Evolutionary conservation across 2,113 vertebrate genomes (phyloP).

Genomic region (Marcusenius ussheri): DNA sequence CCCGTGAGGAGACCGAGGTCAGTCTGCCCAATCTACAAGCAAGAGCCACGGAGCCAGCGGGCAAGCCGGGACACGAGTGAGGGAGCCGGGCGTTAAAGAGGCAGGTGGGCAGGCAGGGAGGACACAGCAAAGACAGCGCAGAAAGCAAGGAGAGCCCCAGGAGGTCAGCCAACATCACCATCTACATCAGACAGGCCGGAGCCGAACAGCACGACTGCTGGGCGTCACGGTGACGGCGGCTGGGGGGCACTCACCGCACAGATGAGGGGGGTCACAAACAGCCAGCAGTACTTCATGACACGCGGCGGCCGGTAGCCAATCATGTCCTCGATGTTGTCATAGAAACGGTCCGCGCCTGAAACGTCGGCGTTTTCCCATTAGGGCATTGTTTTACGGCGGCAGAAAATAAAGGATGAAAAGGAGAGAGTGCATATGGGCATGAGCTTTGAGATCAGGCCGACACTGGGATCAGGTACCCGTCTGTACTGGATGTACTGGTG

Average conservation of each 20-base stretch:
- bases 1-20: not conserved
- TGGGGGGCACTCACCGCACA: slow-evolving; percentile 50
- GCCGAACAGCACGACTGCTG: not conserved
- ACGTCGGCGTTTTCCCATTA: not conserved
- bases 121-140: not conserved
- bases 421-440: not conserved
- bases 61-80: not conserved
- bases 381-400: not conserved
- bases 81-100: not conserved
- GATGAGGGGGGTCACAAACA: slow-evolving; percentile 61
- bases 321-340: slow-evolving; percentile 69
- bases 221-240: not conserved
- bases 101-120: not conserved
- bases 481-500: not conserved
- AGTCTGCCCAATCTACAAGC: not conserved
- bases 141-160: not conserved
- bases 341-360: slow-evolving; percentile 64
- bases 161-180: not conserved
- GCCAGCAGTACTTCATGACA: slow-evolving; percentile 66
- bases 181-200: not conserved
- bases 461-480: not conserved
- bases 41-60: not conserved
- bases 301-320: slow-evolving; percentile 56
- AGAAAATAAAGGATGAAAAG: not conserved
- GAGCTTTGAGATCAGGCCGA: not conserved